Conservation (phyloP, 2,888 invertebrate species). For the Sericinus montela region DNA sequence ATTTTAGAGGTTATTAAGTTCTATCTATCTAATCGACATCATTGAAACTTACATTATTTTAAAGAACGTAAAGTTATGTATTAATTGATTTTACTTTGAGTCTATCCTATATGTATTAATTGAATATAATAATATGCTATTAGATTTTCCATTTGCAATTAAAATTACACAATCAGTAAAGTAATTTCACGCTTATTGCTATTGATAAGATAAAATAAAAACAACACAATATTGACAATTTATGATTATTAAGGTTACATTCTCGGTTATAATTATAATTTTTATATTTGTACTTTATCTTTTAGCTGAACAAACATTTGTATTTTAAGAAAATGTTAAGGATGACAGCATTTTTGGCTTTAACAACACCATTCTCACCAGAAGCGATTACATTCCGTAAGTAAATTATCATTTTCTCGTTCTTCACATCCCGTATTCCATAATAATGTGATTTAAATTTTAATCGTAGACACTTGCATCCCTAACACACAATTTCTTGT, state of each 20-base stretch:
- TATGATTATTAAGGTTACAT: not conserved
- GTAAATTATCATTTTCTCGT: conserved; percentile 24
- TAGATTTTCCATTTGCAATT: not conserved
- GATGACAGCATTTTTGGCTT: conserved; percentile 41
- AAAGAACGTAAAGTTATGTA: too few species aligned
- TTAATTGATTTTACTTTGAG: too few species aligned
- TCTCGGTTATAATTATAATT: not conserved
- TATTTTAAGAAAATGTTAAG: conserved; percentile 36
- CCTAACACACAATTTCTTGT: conserved; percentile 53
- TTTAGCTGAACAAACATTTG: not conserved
- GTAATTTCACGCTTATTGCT: conserved; percentile 11
- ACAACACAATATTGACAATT: not conserved
- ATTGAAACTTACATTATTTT: too few species aligned
- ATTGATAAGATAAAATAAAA: not conserved
- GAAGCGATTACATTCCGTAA: conserved; percentile 39
- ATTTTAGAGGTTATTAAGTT: too few species aligned
- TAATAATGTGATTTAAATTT: conserved; percentile 10
- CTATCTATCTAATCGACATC: too few species aligned
- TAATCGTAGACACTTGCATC: conserved; percentile 48
- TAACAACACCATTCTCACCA: conserved; percentile 37
- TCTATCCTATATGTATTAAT: too few species aligned
- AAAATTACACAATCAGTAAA: conserved; percentile 2
- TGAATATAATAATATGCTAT: too few species aligned
- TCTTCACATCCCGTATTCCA: not conserved
- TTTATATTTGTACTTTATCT: not conserved